phyloP scores from a whole-genome alignment of 1,140 invertebrate species.

The Bilobella aurantiaca region DNA sequence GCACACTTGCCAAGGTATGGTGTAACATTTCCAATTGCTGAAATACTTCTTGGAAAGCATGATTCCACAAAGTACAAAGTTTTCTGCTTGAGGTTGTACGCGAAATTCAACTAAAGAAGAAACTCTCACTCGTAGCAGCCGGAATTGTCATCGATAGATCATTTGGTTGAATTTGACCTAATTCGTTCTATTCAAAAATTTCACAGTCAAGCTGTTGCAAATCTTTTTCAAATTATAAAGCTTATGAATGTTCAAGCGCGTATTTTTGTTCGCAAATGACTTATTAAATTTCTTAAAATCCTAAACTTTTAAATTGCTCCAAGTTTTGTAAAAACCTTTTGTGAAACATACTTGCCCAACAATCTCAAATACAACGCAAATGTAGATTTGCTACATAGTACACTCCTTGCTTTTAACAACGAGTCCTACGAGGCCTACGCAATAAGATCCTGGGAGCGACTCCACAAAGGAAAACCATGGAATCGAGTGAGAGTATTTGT shows the following conservation, averaged over 20 bases:
- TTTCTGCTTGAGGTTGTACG: background rate
- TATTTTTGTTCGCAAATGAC: too few species aligned
- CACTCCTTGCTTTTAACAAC: background rate
- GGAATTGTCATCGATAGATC: background rate
- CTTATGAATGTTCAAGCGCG: too few species aligned
- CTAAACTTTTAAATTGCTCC: too few species aligned
- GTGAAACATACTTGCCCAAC: too few species aligned
- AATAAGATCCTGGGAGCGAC: background rate
- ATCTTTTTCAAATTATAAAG: too few species aligned
- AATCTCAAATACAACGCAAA: too few species aligned
- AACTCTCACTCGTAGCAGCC: background rate
- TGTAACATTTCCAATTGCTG: background rate
- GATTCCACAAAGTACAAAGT: background rate
- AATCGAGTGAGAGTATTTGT: background rate
- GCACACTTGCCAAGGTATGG: too few species aligned
- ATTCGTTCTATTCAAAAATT: too few species aligned
- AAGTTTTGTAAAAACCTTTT: too few species aligned
- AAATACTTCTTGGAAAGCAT: background rate
- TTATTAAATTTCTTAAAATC: too few species aligned
- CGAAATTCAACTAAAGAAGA: background rate
- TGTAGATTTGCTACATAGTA: background rate
- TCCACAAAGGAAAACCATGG: background rate
- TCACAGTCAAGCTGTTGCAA: too few species aligned
- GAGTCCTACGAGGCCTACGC: background rate
- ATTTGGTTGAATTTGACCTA: too few species aligned